phyloP scores from a whole-genome alignment of 2,797 vertebrate genomes.

The Astyanax mexicanus region DNA sequence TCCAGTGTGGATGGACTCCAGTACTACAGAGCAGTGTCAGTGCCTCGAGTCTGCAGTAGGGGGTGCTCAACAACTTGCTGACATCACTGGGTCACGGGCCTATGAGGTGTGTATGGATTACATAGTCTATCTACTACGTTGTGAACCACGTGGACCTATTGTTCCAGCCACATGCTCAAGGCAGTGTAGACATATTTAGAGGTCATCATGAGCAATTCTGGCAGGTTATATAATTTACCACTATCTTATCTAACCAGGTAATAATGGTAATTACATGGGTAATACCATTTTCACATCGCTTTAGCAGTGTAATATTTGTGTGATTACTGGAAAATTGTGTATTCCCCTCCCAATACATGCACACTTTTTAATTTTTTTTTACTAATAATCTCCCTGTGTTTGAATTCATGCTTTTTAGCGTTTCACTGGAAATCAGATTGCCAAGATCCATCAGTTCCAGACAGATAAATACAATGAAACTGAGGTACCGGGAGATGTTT shows the following conservation, averaged over 20 bases:
- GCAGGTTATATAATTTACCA: too few relatives aligned
- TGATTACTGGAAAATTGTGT: too few relatives aligned
- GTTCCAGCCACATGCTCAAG: neutral
- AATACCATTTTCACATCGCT: too few relatives aligned
- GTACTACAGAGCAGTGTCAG: constrained; percentile 83
- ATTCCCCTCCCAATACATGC: too few relatives aligned
- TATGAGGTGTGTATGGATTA: constrained; percentile 83
- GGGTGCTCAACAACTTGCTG: constrained; percentile 81
- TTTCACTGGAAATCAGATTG: constrained; percentile 96
- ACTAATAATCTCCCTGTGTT: neutral
- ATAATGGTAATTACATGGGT: too few relatives aligned
- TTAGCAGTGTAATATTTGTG: neutral
- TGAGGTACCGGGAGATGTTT: constrained; percentile 90
- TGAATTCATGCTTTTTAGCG: constrained; percentile 76
- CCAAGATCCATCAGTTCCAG: constrained; percentile 84
- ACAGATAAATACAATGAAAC: constrained; percentile 79
- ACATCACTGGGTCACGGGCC: constrained; percentile 91
- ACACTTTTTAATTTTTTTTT: too few relatives aligned
- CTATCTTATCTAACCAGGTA: too few relatives aligned
- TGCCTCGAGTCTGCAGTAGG: constrained; percentile 82
- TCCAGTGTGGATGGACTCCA: constrained; percentile 96
- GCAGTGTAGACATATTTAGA: neutral
- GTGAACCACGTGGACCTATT: neutral
- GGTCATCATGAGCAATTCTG: too few relatives aligned
- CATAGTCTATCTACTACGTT: neutral